Base-by-base conservation (phyloP, 2,113 vertebrate species). In the Raja brachyura region DNA sequence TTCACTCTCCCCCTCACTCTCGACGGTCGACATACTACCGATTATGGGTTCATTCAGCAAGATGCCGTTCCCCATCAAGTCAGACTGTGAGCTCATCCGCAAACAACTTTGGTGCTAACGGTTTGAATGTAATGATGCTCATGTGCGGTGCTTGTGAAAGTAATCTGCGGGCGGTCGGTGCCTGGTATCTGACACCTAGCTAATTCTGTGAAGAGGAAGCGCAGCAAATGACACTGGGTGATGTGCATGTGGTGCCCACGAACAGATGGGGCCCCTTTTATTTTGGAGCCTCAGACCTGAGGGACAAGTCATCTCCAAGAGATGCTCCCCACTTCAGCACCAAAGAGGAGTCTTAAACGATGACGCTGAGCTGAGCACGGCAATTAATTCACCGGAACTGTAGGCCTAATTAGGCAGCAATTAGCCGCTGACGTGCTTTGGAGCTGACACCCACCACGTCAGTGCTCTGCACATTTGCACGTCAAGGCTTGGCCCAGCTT, bases 341-440 rank as follows among this genome's bases (percentile, higher is more conserved):
- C 59, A 31, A 88, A 88, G 18, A 13, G 39, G 9, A 7, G n/a
- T n/a, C 33, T 63, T 63, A 88, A 66, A 63, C 31, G 13, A 66
- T 66, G 14, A 16, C 16, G 25, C 66, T 92, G 48, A 28, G 13
- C 68, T 18, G 11, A 92, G 28, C 48, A 74, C 66, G 68, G 5
- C 90, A 73, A 33, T 22, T 28, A 68, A 73, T 92, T 70, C 68
- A 73, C 33, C 7, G 20, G 66, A 54, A 54, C 90, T 92, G 70
- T 92, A 33, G 54, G 66, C 33, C 9, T 74, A 74, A 92, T 92
- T 92, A 92, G 33, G 90, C 22, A 92, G 88, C 88, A 92, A 68
- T 48, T 92, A 54, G 33, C 31, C 54, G 16, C 70, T 73, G 31
- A 92, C 33, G 33, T 86, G 83, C 33, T 48, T 66, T 16, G 13